Evolutionary conservation across 2,888 invertebrate genomes (phyloP), one percentile per base, ranked within the genome.

Genomic region (Dorcus hopei): DNA sequence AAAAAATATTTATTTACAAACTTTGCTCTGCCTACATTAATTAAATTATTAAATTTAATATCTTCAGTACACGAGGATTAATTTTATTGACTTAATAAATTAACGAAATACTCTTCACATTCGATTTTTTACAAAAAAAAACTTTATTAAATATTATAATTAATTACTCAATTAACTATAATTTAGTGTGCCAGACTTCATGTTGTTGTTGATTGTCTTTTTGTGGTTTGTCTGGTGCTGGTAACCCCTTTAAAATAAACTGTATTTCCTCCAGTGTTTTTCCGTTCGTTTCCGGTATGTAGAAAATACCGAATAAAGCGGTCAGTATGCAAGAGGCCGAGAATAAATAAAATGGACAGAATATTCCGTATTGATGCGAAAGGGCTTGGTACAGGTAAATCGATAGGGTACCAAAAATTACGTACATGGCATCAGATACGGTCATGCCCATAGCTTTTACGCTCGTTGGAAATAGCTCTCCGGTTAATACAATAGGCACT

Each of bases 361-460:
- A 72, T 54, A 75, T 69, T 6, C 76, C 77, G 49, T 65, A 73
- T 3, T 52, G 38, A 9, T 63, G 56, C 33, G 69, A 66, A 41
- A 76, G 61, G 51, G 63, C 62, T 56, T 72, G 70, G 56, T 74
- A 77, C 38, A 76, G 53, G 43, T 72, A 70, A 23, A 77, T 67
- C 3, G 75, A 74, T 3, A 75, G 50, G 6, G 74, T 65, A n/a
- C 71, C 73, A 23, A 73, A 73, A 3, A 72, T 56, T 1, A 76
- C 75, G 57, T 75, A 77, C 64, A 73, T 71, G 3, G 71, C 70
- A 57, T 78, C 78, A 2, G 76, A 70, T 39, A 75, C 50, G 0
- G 78, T 76, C 76, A 77, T 77, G 3, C 77, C 77, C 58, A 76
- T 70, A 2, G 77, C 78, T 68, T 79, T 79, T 14, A 79, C 71